These are phyloP conservation scores for Agrypnia vestita DNA, from an alignment of 1,140 invertebrate species.

Conservation along the genomic window DNA sequence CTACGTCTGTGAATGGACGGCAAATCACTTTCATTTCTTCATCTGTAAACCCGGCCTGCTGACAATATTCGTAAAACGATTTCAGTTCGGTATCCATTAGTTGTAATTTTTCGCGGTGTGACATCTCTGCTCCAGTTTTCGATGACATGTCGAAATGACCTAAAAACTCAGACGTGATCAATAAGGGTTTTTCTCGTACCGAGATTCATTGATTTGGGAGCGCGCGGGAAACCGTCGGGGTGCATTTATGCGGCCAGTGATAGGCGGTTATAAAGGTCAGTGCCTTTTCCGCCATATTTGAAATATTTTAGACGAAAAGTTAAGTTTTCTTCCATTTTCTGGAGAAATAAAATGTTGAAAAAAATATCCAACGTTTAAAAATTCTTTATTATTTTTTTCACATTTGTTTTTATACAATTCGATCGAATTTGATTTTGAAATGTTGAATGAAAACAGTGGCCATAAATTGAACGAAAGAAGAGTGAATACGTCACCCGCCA, in stretches of 20 bases:
- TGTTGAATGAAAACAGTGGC: constrained; percentile 40
- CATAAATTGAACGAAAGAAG: constrained; percentile 46
- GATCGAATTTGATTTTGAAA: neutral
- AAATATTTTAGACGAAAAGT: constrained; percentile 56
- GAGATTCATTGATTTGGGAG: constrained; percentile 48
- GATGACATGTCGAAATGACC: constrained; percentile 50
- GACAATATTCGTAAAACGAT: constrained; percentile 78
- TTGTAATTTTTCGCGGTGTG: constrained; percentile 71
- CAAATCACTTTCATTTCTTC: constrained; percentile 81
- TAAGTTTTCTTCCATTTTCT: constrained; percentile 11
- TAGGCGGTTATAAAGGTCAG: constrained; percentile 62
- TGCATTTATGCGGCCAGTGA: constrained; percentile 45
- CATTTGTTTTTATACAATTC: constrained; percentile 15
- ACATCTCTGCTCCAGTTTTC: constrained; percentile 64
- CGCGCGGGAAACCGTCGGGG: constrained; percentile 47
- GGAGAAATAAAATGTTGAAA: constrained; percentile 1
- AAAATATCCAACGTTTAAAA: neutral
- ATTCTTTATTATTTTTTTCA: constrained; percentile 37
- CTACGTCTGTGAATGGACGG: constrained; percentile 76
- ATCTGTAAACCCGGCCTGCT: constrained; percentile 78
- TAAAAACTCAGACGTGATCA: constrained; percentile 46
- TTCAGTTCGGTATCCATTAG: constrained; percentile 74
- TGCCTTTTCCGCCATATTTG: constrained; percentile 70
- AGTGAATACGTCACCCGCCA: constrained; percentile 73
- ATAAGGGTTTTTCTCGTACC: constrained; percentile 40